These are phyloP conservation scores for Nesogale talazaci DNA, from an alignment of 2,113 vertebrate species.

Conservation along the genomic window DNA sequence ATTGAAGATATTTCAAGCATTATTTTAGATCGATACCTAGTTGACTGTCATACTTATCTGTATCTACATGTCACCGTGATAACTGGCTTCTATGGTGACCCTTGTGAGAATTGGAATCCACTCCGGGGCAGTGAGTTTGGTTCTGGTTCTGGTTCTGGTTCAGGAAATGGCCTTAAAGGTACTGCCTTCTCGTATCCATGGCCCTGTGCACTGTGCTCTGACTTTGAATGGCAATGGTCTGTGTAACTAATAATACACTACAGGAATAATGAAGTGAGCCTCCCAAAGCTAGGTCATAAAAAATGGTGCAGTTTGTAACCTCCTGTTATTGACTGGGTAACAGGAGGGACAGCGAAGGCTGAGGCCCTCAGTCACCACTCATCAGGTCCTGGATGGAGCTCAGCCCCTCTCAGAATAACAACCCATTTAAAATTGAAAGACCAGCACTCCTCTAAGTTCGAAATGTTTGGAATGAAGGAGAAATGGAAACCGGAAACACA, in stretches of 20 bases:
- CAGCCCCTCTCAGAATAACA: not conserved
- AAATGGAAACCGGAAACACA: too few species aligned
- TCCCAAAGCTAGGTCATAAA: not conserved
- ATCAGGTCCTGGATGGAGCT: not conserved
- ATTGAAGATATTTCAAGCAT: constrained; percentile 28
- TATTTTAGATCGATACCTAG: not conserved
- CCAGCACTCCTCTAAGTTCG: too few species aligned
- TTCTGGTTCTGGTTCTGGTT: too few species aligned
- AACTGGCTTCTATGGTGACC: not conserved
- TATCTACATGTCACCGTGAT: not conserved
- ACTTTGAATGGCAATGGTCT: not conserved
- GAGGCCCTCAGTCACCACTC: not conserved
- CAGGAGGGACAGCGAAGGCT: not conserved
- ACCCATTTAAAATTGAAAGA: too few species aligned
- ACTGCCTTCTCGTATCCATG: not conserved
- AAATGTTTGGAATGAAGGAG: too few species aligned
- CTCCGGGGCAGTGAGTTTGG: too few species aligned
- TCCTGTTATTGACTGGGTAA: not conserved
- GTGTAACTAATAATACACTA: not conserved
- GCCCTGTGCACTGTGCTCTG: not conserved
- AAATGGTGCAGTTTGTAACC: not conserved
- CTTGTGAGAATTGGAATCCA: too few species aligned
- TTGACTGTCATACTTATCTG: not conserved
- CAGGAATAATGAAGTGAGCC: not conserved
- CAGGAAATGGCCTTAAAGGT: not conserved